These are phyloP conservation scores for Alsophila aescularia DNA, from an alignment of 2,888 invertebrate species.

Conservation along the genomic window DNA sequence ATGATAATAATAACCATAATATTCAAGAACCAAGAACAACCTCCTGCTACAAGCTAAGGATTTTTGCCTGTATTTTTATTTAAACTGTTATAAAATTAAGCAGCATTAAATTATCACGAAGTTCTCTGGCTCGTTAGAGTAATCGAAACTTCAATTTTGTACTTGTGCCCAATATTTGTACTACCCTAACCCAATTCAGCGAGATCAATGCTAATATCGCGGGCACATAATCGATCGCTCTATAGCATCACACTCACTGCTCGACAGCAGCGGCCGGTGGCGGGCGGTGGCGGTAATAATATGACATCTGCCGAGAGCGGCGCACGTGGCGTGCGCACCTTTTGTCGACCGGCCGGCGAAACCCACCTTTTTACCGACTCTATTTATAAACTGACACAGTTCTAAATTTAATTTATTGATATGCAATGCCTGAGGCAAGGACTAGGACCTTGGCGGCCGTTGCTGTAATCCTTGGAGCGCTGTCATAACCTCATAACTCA, in stretches of 20 bases:
- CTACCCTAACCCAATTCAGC: slow-evolving; percentile 6
- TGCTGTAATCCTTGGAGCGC: not conserved
- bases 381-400: slow-evolving; percentile 72
- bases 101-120: no score
- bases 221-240: slow-evolving; percentile 30
- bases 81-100: no score
- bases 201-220: slow-evolving; percentile 29
- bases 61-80: no score
- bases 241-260: slow-evolving; percentile 15
- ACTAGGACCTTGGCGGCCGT: not conserved
- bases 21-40: no score
- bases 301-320: slow-evolving; percentile 62
- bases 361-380: slow-evolving; percentile 68
- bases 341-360: slow-evolving; percentile 64
- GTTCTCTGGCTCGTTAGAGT: no score
- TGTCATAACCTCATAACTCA: no score
- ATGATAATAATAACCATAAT: no score
- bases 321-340: slow-evolving; percentile 78
- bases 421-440: not conserved
- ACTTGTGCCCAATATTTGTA: not conserved
- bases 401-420: slow-evolving; percentile 41
- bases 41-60: no score
- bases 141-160: no score
- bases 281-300: slow-evolving; percentile 18
- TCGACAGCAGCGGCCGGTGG: slow-evolving; percentile 20